Conservation (phyloP, 2,888 invertebrate genomes). For the Philereme transversata region DNA sequence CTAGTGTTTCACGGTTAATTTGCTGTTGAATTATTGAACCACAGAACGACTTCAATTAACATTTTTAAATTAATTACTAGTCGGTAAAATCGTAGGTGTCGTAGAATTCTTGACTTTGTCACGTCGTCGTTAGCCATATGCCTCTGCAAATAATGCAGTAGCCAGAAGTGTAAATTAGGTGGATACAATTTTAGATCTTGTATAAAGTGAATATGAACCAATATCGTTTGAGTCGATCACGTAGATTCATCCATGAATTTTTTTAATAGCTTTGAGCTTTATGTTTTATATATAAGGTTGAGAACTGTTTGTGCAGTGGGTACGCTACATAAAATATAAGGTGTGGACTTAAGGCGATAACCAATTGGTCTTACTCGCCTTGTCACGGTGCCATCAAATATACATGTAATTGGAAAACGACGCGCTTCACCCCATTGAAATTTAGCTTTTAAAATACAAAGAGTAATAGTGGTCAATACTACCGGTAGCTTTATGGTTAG, state of each 20-base stretch:
- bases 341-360: conserved; percentile 41
- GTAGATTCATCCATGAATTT: not conserved
- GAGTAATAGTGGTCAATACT: conserved; percentile 48
- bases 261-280: conserved; percentile 2
- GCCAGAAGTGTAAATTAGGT: not conserved
- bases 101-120: not conserved
- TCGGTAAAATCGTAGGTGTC: conserved; percentile 9
- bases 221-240: not conserved
- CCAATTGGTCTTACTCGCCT: conserved; percentile 41
- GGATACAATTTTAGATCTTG: conserved; percentile 9
- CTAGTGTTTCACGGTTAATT: conserved; percentile 1
- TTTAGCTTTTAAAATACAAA: conserved; percentile 47
- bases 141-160: conserved; percentile 15
- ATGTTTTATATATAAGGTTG: not conserved
- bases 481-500: conserved; percentile 39
- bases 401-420: conserved; percentile 50
- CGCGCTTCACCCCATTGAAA: conserved; percentile 43
- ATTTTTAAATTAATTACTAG: conserved; percentile 12
- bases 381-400: conserved; percentile 51
- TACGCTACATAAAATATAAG: conserved; percentile 30
- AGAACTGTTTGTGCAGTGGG: not conserved
- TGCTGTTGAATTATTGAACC: conserved; percentile 9
- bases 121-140: not conserved
- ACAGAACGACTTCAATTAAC: conserved; percentile 4
- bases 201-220: not conserved